phyloP scores from a whole-genome alignment of 2,888 invertebrate species.

The Watsonalla cultraria region DNA sequence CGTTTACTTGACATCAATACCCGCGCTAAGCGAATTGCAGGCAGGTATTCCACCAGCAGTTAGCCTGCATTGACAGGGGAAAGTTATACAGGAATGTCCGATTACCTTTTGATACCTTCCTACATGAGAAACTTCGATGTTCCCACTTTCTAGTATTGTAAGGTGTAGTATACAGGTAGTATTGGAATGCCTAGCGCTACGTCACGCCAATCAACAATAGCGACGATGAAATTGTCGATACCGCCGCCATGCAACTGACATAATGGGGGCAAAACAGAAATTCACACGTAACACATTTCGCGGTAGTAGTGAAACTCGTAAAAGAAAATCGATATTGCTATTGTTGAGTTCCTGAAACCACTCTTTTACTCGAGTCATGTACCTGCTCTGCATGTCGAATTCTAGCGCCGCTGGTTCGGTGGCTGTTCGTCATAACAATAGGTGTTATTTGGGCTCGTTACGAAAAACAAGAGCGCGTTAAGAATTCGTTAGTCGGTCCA shows the following conservation, averaged over 20 bases:
- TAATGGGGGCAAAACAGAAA: slow-evolving; percentile 23
- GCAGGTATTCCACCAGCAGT: slow-evolving; percentile 16
- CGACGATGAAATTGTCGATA: slow-evolving; percentile 13
- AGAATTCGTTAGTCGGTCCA: slow-evolving; percentile 11
- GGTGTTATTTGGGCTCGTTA: slow-evolving; percentile 13
- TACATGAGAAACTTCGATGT: neutral
- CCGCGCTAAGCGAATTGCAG: slow-evolving; percentile 19
- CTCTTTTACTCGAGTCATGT: slow-evolving; percentile 12
- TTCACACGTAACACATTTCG: slow-evolving; percentile 40
- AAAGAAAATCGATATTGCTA: slow-evolving; percentile 35
- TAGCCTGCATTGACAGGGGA: slow-evolving; percentile 24
- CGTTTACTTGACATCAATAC: slow-evolving; percentile 18
- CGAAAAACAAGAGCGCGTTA: slow-evolving; percentile 19
- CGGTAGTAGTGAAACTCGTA: slow-evolving; percentile 40
- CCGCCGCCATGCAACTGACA: slow-evolving; percentile 13
- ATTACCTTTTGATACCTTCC: neutral
- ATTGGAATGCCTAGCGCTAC: neutral
- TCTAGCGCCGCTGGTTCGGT: slow-evolving; percentile 15
- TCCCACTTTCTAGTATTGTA: neutral
- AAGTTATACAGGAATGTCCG: slow-evolving; percentile 15
- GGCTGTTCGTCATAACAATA: slow-evolving; percentile 15
- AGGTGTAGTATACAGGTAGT: neutral
- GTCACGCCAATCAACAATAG: slow-evolving; percentile 4
- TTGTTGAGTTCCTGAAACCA: slow-evolving; percentile 29
- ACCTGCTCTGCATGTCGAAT: slow-evolving; percentile 2